These are phyloP conservation scores for Archocentrus centrarchus DNA, from an alignment of 2,113 vertebrate genomes.

Conservation along the genomic window DNA sequence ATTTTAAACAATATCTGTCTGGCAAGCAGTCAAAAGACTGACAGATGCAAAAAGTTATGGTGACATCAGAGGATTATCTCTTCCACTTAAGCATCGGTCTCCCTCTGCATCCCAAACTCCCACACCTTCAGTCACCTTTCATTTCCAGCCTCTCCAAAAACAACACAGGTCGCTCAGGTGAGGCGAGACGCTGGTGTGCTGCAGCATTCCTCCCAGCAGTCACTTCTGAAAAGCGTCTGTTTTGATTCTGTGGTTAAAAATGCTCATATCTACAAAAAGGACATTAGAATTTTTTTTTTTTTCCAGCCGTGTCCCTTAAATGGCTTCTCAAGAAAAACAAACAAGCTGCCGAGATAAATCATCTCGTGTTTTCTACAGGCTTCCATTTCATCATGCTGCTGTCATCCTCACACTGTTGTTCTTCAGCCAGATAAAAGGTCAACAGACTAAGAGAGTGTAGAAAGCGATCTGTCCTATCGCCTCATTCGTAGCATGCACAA, in stretches of 20 bases:
- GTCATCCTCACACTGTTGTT: conserved; percentile 19
- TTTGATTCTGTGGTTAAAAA: conserved; percentile 44
- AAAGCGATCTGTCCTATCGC: background rate
- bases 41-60: background rate
- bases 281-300: conserved; percentile 14
- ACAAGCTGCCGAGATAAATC: conserved; percentile 64
- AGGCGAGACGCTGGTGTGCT: background rate
- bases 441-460: background rate
- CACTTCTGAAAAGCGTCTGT: conserved; percentile 55
- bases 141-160: conserved; percentile 14
- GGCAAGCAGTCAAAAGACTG: background rate
- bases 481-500: background rate
- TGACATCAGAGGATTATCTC: background rate
- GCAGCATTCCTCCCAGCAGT: conserved; percentile 25
- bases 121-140: background rate
- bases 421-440: conserved; percentile 36
- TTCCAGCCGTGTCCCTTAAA: conserved; percentile 20
- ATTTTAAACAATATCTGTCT: background rate
- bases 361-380: conserved; percentile 35
- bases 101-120: background rate
- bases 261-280: conserved; percentile 44
- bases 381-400: conserved; percentile 38
- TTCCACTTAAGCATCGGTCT: background rate
- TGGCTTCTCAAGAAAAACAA: conserved; percentile 66
- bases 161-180: conserved; percentile 52